A percentile compares a stretch with the other conserved stretches of the same genome.
phyloP scores from a whole-genome alignment of 1,140 invertebrate species.

The Metaphire vulgaris region DNA sequence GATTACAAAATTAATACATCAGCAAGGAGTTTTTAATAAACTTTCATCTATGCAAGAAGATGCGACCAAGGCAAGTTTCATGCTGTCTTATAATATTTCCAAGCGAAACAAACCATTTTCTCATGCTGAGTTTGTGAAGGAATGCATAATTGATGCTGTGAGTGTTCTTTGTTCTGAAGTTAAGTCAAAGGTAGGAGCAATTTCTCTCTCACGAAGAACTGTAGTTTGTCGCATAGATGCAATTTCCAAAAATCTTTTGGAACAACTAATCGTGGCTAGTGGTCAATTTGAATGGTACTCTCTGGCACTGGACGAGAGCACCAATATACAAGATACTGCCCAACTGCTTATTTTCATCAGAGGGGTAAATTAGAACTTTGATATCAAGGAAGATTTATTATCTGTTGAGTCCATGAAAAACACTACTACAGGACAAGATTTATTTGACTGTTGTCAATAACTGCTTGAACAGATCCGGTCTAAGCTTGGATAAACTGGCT shows the following conservation, averaged over 20 bases:
- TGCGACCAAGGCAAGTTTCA: background rate
- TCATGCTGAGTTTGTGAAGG: background rate
- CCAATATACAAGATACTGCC: conserved; percentile 19
- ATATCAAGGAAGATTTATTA: conserved; percentile 11
- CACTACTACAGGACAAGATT: conserved; percentile 23
- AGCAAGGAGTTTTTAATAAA: conserved; percentile 27
- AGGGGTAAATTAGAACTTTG: conserved; percentile 24
- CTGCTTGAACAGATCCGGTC: conserved; percentile 10
- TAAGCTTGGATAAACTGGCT: conserved; percentile 9
- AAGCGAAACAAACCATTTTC: background rate
- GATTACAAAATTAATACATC: conserved; percentile 10
- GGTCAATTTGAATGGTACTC: conserved; percentile 19
- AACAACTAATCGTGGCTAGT: background rate
- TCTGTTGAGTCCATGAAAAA: conserved; percentile 8
- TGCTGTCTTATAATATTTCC: background rate
- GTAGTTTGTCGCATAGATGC: background rate
- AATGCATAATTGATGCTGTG: background rate
- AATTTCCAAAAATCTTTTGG: background rate
- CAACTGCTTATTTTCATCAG: conserved; percentile 27
- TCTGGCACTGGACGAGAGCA: conserved; percentile 28
- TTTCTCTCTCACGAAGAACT: conserved; percentile 2
- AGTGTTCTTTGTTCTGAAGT: background rate
- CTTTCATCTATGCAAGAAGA: background rate
- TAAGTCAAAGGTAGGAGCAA: background rate
- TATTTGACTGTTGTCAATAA: conserved; percentile 13